Evolutionary conservation across 2,113 vertebrate genomes (phyloP), one percentile per base, ranked within the genome.

Genomic region (Synodontis membranacea): DNA sequence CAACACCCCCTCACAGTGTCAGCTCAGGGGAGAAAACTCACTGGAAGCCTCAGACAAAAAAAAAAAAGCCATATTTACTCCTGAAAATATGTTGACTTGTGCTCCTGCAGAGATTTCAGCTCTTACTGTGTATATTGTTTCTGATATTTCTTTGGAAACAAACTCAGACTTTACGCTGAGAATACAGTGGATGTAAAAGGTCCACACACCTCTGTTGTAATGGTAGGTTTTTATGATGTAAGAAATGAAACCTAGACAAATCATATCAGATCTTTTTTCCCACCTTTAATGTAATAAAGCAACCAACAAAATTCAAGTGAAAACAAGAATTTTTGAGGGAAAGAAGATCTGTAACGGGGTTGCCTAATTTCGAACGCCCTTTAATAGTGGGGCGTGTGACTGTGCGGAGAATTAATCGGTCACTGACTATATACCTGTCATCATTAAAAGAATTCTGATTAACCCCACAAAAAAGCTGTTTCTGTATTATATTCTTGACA

Each of bases 31-130:
- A 76, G 83, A 76, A 39, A 60, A 84, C 70, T 76, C 15, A 10
- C 39, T 75, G 28, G 54, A 76, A 62, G 83, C 52, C 78, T 31
- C 60, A 37, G 54, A 85, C 15, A 46, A 56, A 76, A 84, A 62
- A 85, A 8, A 46, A 56, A 76, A 84, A 62, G n/a, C 31, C 15
- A 37, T 34, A 58, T 34, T 84, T 84, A 46, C 80, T 84, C 66
- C 23, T 42, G 25, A 76, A 44, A 78, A 50, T 62, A 34, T 78
- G 39, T 76, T 56, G 52, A 84, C 34, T 72, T 52, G 46, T 84
- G 66, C 37, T 72, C 21, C 25, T 84, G 82, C 39, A 84, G n/a
- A 84, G 15, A 28, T 8, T 39, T n/a, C 31, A 79, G 46, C 34
- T 54, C 34, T 37, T 34, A 83, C 21, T 83, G 64, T 66, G n/a